Conservation (phyloP, 2,113 vertebrate species). For the Nesogale talazaci region DNA sequence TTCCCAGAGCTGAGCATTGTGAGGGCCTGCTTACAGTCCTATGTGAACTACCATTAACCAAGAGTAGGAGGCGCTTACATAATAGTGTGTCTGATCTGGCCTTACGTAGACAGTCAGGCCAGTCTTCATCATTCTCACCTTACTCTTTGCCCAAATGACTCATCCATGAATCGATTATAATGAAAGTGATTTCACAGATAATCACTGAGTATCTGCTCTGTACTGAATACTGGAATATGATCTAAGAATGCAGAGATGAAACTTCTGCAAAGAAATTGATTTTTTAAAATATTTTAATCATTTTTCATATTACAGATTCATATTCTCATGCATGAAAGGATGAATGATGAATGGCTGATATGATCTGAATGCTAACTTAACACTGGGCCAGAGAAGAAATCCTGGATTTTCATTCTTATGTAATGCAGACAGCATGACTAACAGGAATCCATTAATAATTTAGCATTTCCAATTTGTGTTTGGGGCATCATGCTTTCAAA, state of each 20-base stretch:
- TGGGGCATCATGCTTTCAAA: neutral
- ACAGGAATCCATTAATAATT: neutral
- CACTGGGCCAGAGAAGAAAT: neutral
- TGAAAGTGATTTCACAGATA: fast-evolving
- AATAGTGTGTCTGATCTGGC: neutral
- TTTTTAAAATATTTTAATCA: neutral
- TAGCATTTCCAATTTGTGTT: neutral
- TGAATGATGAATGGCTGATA: neutral
- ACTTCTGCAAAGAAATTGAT: neutral
- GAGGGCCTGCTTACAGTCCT: neutral
- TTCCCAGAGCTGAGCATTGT: neutral
- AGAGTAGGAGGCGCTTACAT: neutral
- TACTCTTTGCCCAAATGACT: neutral
- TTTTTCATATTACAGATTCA: neutral
- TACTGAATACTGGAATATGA: neutral
- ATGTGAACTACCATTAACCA: fast-evolving
- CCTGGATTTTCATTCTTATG: neutral
- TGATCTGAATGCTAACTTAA: neutral
- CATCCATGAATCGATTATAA: neutral
- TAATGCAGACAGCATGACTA: neutral
- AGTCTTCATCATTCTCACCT: neutral
- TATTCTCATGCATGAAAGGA: neutral
- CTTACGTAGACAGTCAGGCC: neutral
- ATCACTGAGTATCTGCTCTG: neutral
- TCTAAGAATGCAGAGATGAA: neutral